A percentile compares a stretch with the other conserved stretches of the same genome.
Conservation (phyloP, 2,797 vertebrate species). For the Sebastiscus albofasciatus region DNA sequence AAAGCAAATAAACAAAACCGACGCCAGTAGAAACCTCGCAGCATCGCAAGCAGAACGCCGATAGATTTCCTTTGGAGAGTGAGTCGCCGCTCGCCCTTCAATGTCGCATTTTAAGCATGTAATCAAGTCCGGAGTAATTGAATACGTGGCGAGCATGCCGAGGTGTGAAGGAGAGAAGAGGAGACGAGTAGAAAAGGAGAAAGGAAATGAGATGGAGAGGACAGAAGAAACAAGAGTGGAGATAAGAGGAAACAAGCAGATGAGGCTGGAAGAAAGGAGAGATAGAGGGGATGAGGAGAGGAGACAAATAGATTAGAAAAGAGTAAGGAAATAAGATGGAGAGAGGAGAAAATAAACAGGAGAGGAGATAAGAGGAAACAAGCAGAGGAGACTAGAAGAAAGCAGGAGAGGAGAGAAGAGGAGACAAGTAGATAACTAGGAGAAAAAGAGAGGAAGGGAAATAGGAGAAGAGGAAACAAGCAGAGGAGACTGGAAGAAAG, state of each 20-base stretch:
- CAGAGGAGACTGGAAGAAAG: too few species aligned
- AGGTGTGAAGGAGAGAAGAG: conserved; percentile 7
- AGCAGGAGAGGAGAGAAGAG: neutral
- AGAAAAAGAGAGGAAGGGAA: neutral
- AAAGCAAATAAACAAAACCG: conserved; percentile 48
- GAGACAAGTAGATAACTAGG: neutral
- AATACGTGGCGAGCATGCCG: conserved; percentile 73
- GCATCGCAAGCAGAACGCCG: conserved; percentile 47
- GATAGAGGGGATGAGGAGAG: neutral
- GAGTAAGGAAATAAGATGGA: neutral
- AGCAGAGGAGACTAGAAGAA: neutral
- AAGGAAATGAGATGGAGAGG: neutral
- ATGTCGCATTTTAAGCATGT: conserved; percentile 70
- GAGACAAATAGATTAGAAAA: neutral
- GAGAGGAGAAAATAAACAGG: neutral
- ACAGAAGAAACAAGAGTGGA: neutral
- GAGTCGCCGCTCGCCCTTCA: conserved; percentile 69
- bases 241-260: neutral
- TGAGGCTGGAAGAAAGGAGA: neutral
- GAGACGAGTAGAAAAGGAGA: neutral
- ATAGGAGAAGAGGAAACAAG: too few species aligned
- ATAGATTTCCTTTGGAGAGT: conserved; percentile 61
- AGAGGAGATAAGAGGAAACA: neutral
- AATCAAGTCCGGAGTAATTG: conserved; percentile 77
- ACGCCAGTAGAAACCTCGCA: neutral